Base-by-base conservation (phyloP, 2,888 invertebrate species). In the Esperia sulphurella region DNA sequence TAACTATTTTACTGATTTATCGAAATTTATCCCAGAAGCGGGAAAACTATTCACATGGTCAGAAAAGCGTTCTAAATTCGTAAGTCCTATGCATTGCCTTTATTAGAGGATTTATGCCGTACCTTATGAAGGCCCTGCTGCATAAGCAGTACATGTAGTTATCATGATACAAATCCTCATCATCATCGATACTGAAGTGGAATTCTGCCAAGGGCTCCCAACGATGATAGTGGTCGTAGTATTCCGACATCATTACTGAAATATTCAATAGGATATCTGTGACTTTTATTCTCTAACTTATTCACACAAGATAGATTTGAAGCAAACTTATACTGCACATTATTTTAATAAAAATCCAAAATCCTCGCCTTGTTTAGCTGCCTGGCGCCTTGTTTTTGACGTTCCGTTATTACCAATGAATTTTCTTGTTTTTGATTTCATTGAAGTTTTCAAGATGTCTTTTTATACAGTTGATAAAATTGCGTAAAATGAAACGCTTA, bases 121-220 rank as follows among this genome's bases (percentile, higher is more conserved):
- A 35, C 94, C 92, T 91, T 68, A 93, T 90, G 68, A 93, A 92
- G 54, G 92, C 92, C 79, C 94, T 90, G 76, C 93, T 94, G 77
- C 94, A 94, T 54, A 94, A 88, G 78, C 94, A 94, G 68, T 92
- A 92, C 61, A 93, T 86, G 65, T 90, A 91, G 65, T 91, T 91
- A 43, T 90, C 83, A 50, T 84, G 78, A 48, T 63, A 60, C 14
- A 73, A 66, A 21, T 78, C 74, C 50, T 75, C 72, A 56, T 76
- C 73, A 50, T 89, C 83, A 45, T 84, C 81, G 50, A 86, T 61
- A 47, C 70, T 68, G 54, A 87, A 90, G 67, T 87, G 87, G 64
- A 94, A 91, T 79, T 93, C 93, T 35, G 94, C 94, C 55, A 94
- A 87, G 51, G 93, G 91, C 71, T 94, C 93, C 92, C 93, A 93